Evolutionary conservation across 2,888 invertebrate species (phyloP), one percentile per base, ranked within the genome.

Genomic region (Toxonevra muliebris): DNA sequence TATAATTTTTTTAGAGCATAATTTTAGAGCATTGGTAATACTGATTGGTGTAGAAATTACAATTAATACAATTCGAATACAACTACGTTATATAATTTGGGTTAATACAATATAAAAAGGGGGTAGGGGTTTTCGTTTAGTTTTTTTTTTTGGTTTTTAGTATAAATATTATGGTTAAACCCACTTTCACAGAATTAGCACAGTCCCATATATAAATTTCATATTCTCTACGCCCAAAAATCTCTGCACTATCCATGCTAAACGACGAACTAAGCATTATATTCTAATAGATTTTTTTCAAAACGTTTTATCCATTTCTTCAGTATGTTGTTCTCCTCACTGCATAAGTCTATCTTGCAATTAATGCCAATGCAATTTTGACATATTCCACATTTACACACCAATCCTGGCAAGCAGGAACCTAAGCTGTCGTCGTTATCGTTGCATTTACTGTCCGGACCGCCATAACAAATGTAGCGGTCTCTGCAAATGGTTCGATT

Each of bases 381-480:
- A 42, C 73, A 73, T 19, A 71, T 62, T n/a, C 66, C 69, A 12
- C 73, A 72, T n/a, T 50, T 17, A 17, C 69, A 70, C 13, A n/a
- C 41, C 12, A 70, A 19, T 5, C 40, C 48, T 7, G 48, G 52
- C 1, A 68, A 66, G 52, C 71, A 72, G 30, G 7, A 7, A 30
- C 30, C 30, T 2, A 4, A 30, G 15, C 66, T 65, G n/a, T 61
- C 61, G n/a, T 61, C 59, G 59, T 72, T 65, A 17, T 70, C 57
- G 15, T 70, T 69, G 64, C 74, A 71, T 42, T n/a, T 63, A 11
- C 74, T 68, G 0, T 69, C 65, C 1, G 30, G 54, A 52, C 62
- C 59, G 20, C 72, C 68, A 48, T 66, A 67, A 65, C 75, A 75
- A 2, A 69, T 69, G 43, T 73, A 73, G 8, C 70, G 69, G 30